Conservation (phyloP, 2,797 vertebrate genomes). For the Pseudomugil gertrudae region DNA sequence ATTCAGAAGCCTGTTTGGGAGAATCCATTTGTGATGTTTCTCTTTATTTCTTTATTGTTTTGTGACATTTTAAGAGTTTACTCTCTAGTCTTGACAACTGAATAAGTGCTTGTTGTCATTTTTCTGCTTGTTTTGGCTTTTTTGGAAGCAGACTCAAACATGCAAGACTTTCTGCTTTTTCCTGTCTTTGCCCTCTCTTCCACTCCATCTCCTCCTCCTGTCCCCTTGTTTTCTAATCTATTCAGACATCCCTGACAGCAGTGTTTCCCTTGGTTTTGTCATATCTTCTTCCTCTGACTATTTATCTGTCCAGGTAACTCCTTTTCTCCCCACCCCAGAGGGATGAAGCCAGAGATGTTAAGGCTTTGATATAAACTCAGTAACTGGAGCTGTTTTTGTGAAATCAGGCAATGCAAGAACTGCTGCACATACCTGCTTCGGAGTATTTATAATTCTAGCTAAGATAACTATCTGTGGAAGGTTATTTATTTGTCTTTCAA, state of each 20-base stretch:
- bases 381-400: conserved; percentile 18
- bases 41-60: background rate
- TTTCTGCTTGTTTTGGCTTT: conserved; percentile 1
- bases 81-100: conserved; percentile 20
- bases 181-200: background rate
- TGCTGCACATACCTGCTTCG: background rate
- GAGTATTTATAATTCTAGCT: background rate
- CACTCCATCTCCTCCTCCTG: background rate
- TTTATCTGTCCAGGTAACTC: conserved; percentile 50
- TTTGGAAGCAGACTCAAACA: conserved; percentile 20
- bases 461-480: conserved; percentile 9
- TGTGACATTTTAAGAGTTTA: conserved; percentile 19
- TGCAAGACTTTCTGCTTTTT: background rate
- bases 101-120: conserved; percentile 7
- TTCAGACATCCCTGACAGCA: conserved; percentile 26
- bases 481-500: background rate
- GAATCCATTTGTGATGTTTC: conserved; percentile 5
- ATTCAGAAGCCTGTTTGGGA: conserved; percentile 44
- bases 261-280: conserved; percentile 25
- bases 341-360: conserved; percentile 24
- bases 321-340: conserved; percentile 22
- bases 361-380: conserved; percentile 35
- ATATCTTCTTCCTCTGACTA: conserved; percentile 45
- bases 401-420: background rate
- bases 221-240: conserved; percentile 34